Conservation (phyloP, 2,888 invertebrate species). For the Mesochorus sp. region DNA sequence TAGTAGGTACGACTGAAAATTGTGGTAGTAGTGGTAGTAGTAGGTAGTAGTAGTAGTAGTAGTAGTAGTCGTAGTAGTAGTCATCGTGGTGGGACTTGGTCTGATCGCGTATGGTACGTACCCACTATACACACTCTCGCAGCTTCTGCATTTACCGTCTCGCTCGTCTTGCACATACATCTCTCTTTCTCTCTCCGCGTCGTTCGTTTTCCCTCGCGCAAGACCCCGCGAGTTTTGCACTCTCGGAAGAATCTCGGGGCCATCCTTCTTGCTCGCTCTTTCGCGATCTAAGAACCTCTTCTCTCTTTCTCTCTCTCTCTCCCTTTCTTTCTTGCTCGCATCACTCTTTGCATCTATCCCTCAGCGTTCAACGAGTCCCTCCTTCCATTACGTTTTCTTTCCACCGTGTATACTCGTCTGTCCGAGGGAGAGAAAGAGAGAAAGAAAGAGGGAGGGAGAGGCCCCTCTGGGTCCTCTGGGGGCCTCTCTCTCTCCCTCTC, state of each 20-base stretch:
- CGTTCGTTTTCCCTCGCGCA: conserved; percentile 55
- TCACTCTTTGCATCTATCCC: conserved; percentile 59
- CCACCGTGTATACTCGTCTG: conserved; percentile 29
- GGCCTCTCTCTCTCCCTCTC: conserved; percentile 57
- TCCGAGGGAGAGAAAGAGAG: conserved; percentile 5
- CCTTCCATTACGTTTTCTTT: conserved; percentile 24
- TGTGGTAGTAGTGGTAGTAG: conserved; percentile 60
- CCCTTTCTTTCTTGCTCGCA: conserved; percentile 50
- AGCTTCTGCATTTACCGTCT: conserved; percentile 47
- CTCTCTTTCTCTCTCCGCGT: conserved; percentile 30
- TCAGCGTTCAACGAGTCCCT: conserved; percentile 53
- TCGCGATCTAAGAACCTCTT: background rate
- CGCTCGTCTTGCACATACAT: conserved; percentile 7
- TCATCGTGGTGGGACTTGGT: conserved; percentile 55
- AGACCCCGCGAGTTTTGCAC: conserved; percentile 22
- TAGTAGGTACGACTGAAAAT: conserved; percentile 38
- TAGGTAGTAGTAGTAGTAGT: conserved; percentile 71
- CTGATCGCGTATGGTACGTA: conserved; percentile 58
- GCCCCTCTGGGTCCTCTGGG: conserved; percentile 48
- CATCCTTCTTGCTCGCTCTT: conserved; percentile 32
- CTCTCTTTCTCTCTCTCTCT: conserved; percentile 21
- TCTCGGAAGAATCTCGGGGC: conserved; percentile 39
- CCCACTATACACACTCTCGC: conserved; percentile 42
- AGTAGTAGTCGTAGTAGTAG: conserved; percentile 36
- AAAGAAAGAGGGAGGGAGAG: conserved; percentile 32